Conservation (phyloP, 2,797 vertebrate species). For the Orestias chungarensis region DNA sequence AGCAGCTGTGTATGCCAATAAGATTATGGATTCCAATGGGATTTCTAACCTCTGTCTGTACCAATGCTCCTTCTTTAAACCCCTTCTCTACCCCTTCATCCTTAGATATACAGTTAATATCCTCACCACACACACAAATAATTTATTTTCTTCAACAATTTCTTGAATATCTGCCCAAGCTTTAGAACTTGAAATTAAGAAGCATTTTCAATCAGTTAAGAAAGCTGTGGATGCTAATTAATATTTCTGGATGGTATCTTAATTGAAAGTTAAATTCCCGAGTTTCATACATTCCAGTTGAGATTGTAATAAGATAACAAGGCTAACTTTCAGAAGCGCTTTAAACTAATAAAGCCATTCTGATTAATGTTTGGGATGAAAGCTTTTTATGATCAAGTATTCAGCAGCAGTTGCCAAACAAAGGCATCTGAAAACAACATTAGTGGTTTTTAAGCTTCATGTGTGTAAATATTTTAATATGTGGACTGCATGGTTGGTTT, state of each 20-base stretch:
- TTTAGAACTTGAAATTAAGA: conserved; percentile 22
- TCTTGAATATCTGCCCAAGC: conserved; percentile 37
- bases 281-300: conserved; percentile 23
- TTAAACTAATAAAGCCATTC: conserved; percentile 28
- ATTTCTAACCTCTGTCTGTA: conserved; percentile 55
- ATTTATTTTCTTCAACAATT: conserved; percentile 24
- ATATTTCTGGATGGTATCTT: conserved; percentile 23
- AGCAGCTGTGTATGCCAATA: conserved; percentile 1
- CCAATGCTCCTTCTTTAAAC: conserved; percentile 43
- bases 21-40: conserved; percentile 43
- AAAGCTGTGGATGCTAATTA: conserved; percentile 31
- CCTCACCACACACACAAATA: conserved; percentile 14
- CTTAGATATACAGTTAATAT: conserved; percentile 21
- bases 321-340: conserved; percentile 37
- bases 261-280: conserved; percentile 48
- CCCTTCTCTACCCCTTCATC: conserved; percentile 43
- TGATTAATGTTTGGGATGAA: conserved; percentile 31
- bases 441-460: background rate
- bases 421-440: conserved; percentile 11
- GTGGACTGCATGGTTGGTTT: background rate
- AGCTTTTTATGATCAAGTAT: conserved; percentile 19
- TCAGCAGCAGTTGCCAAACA: conserved; percentile 11
- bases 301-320: conserved; percentile 42
- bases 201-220: conserved; percentile 27
- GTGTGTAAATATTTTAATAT: background rate